A percentile compares a stretch with the other conserved stretches of the same genome.
Evolutionary conservation across 2,888 invertebrate genomes (phyloP).

Genomic region (Diarsia mendica): DNA sequence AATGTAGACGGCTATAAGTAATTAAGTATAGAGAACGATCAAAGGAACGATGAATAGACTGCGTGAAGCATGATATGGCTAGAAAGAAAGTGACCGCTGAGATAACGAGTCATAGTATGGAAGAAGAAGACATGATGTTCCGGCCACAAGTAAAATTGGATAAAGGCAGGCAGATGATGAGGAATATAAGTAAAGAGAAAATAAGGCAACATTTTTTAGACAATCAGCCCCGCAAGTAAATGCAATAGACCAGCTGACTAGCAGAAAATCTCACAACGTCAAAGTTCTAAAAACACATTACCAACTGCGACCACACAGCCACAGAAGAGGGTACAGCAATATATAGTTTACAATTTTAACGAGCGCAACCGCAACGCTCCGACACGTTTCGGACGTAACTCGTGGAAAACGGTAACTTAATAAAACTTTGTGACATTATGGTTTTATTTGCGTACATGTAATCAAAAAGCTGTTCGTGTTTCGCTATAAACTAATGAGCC

Average conservation of each 20-base stretch:
- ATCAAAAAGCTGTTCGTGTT: slow-evolving; percentile 29
- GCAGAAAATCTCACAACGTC: slow-evolving; percentile 1
- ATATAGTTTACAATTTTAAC: slow-evolving; percentile 52
- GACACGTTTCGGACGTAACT: slow-evolving; percentile 49
- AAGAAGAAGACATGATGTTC: no score
- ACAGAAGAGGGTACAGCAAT: slow-evolving; percentile 32
- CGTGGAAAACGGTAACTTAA: slow-evolving; percentile 61
- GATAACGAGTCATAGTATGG: no score
- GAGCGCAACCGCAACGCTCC: slow-evolving; percentile 24
- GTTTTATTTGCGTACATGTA: slow-evolving; percentile 48
- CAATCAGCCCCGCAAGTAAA: neutral
- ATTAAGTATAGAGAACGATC: no score
- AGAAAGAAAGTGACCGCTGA: no score
- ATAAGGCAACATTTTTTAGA: neutral
- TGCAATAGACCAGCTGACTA: neutral
- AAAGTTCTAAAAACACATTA: slow-evolving; percentile 5
- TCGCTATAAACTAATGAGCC: slow-evolving; percentile 31
- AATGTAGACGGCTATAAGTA: no score
- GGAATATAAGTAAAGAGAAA: neutral
- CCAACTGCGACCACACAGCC: slow-evolving; percentile 25
- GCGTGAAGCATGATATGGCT: no score
- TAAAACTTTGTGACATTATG: slow-evolving; percentile 60
- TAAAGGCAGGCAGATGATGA: no score
- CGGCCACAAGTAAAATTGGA: no score
- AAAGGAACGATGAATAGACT: no score